A percentile compares a stretch with the other conserved stretches of the same genome.
Evolutionary conservation across 2,888 invertebrate genomes (phyloP).

Genomic region (Megaustenia siamemsis): DNA sequence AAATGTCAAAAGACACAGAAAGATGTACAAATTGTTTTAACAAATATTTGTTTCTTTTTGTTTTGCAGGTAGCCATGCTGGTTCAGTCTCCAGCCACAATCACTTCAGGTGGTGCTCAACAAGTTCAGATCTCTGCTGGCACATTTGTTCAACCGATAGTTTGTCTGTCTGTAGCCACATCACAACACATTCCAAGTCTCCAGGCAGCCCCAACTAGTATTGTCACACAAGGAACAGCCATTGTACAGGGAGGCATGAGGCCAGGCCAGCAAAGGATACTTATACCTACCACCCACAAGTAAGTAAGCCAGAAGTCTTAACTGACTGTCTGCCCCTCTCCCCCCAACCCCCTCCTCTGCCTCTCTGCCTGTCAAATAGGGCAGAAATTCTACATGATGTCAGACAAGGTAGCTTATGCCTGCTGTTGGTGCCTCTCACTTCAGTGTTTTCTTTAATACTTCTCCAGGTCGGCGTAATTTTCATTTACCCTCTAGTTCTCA

Average conservation of each 20-base stretch:
- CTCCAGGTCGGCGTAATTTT: no score
- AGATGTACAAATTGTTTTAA: background rate
- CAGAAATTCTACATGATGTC: no score
- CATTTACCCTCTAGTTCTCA: no score
- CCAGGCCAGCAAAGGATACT: slow-evolving; percentile 48
- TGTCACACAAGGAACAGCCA: slow-evolving; percentile 35
- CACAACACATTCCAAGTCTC: slow-evolving; percentile 43
- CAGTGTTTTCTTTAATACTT: no score
- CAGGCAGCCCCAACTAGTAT: slow-evolving; percentile 50
- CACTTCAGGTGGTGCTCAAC: slow-evolving; percentile 9
- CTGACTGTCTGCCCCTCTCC: no score
- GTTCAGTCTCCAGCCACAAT: slow-evolving; percentile 46
- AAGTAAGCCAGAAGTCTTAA: no score
- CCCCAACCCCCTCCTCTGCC: no score
- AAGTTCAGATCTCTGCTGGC: slow-evolving; percentile 66
- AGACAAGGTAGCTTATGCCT: no score
- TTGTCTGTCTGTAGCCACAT: slow-evolving; percentile 60
- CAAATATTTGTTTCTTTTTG: slow-evolving; percentile 9
- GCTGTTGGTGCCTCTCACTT: no score
- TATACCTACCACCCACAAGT: slow-evolving; percentile 45
- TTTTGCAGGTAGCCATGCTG: slow-evolving; percentile 47
- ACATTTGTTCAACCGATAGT: slow-evolving; percentile 66
- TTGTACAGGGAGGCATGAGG: slow-evolving; percentile 11
- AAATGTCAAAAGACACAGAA: no score
- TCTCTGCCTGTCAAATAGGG: no score